Evolutionary conservation across 30 jellyfish, hydroid and myxozoan genomes (phyloP), one percentile per base, ranked within the genome.

Genomic region (Haliclystus octoradiatus): DNA sequence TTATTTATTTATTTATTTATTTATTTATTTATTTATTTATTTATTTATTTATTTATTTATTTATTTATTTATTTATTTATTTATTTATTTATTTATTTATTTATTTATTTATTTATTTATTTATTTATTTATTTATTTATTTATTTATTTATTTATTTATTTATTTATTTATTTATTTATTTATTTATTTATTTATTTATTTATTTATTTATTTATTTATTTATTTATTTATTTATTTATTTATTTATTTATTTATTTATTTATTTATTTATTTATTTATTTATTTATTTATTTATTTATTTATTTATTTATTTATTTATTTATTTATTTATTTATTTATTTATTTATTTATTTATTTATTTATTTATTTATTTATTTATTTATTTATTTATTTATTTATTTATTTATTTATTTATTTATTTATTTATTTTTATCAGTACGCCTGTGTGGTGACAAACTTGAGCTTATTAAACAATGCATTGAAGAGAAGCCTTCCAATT

Each of bases 401-500:
- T 50, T 69, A 2, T n/a, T 46, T 33, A 14, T 34, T 2, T 26
- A 2, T 0, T 0, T 25, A n/a, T 13, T 5, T 31, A 64, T 30
- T 13, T 14, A 23, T 49, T 34, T 72, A 31, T 40, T 49, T 15
- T 32, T 79, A 68, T 57, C 32, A 88, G 97, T 88, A 33, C 95
- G 97, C 2, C 81, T 88, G 19, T 81, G 84, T 67, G 91, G 70
- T 26, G 80, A 88, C 73, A 74, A 76, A 49, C 77, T 88, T 32
- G 95, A 81, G n/a, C 50, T 88, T 34, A 64, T 88, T 32, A 79
- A 70, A 12, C 63, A 46, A 46, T 84, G 86, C 26, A 74, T 76
- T 28, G 30, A 66, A 67, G 77, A 84, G 3, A 74, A 72, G 19
- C 32, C 79, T 34, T 76, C 79, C 14, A 74, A 69, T 5, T 88